phyloP scores from a whole-genome alignment of 2,888 invertebrate genomes.

The Apamea crenata region DNA sequence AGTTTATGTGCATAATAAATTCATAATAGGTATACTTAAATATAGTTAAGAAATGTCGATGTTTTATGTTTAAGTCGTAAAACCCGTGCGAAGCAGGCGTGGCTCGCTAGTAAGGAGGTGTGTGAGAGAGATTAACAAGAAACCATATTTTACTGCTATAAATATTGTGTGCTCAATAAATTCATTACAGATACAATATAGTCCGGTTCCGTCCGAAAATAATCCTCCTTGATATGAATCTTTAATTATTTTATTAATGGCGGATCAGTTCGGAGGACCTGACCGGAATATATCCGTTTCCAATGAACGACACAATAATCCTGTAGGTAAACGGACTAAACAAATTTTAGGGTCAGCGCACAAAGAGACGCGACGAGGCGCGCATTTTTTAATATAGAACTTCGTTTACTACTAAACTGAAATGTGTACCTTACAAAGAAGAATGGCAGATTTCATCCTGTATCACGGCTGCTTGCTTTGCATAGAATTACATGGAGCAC shows the following conservation, averaged over 20 bases:
- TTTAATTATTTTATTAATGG: slow-evolving; percentile 45
- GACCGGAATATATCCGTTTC: slow-evolving; percentile 14
- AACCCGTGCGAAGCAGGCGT: not conserved
- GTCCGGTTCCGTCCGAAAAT: slow-evolving; percentile 10
- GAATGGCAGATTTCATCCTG: not conserved
- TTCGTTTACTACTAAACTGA: not conserved
- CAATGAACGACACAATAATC: not conserved
- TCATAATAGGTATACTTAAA: not conserved
- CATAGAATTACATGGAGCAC: too few relatives aligned
- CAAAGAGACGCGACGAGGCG: slow-evolving; percentile 7
- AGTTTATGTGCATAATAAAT: not conserved
- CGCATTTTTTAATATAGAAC: not conserved
- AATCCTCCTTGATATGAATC: slow-evolving; percentile 40
- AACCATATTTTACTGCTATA: not conserved
- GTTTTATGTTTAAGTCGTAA: not conserved
- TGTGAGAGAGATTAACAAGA: not conserved
- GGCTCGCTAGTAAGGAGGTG: not conserved
- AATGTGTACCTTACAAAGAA: too few relatives aligned
- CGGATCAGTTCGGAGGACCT: slow-evolving; percentile 19
- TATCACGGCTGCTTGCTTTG: too few relatives aligned
- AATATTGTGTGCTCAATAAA: slow-evolving; percentile 9
- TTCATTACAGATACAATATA: not conserved
- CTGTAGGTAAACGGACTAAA: not conserved
- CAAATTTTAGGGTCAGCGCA: slow-evolving; percentile 13
- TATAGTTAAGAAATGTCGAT: not conserved